Evolutionary conservation across 2,888 invertebrate species (phyloP).

Genomic region (Melinopterus prodromus): DNA sequence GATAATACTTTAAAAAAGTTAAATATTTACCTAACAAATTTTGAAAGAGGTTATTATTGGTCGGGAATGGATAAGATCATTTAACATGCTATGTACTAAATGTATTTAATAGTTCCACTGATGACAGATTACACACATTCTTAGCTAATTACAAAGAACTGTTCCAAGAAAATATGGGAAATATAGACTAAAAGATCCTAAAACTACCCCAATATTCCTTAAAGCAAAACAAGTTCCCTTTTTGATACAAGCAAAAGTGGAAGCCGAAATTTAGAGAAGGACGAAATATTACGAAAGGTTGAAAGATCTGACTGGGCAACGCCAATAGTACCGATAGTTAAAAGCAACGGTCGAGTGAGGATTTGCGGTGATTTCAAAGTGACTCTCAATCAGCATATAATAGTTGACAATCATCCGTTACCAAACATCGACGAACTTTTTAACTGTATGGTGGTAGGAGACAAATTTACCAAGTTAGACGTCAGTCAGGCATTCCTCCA

Average conservation of each 20-base stretch:
- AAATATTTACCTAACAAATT: constrained; percentile 41
- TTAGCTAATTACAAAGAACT: constrained; percentile 13
- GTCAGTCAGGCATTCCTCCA: constrained; percentile 51
- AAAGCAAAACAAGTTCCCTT: not conserved
- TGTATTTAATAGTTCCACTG: constrained; percentile 10
- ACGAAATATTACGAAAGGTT: not conserved
- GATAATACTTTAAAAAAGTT: constrained; percentile 30
- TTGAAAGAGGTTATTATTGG: constrained; percentile 44
- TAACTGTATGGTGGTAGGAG: constrained; percentile 43
- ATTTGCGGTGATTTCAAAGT: constrained; percentile 15
- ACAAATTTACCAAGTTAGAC: constrained; percentile 44
- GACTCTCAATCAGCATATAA: not conserved
- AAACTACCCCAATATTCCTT: constrained; percentile 10
- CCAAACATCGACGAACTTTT: constrained; percentile 10
- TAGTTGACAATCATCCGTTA: not conserved
- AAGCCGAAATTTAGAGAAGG: not conserved
- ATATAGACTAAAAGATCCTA: not conserved
- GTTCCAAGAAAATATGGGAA: not conserved
- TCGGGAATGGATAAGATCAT: constrained; percentile 43
- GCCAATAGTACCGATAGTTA: constrained; percentile 19
- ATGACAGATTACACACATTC: not conserved
- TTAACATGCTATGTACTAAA: constrained; percentile 37
- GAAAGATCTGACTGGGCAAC: constrained; percentile 15
- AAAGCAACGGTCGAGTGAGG: not conserved
- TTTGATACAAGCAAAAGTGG: constrained; percentile 9